Evolutionary conservation across 1,140 invertebrate genomes (phyloP).

Genomic region (Lordiphosa stackelbergi): DNA sequence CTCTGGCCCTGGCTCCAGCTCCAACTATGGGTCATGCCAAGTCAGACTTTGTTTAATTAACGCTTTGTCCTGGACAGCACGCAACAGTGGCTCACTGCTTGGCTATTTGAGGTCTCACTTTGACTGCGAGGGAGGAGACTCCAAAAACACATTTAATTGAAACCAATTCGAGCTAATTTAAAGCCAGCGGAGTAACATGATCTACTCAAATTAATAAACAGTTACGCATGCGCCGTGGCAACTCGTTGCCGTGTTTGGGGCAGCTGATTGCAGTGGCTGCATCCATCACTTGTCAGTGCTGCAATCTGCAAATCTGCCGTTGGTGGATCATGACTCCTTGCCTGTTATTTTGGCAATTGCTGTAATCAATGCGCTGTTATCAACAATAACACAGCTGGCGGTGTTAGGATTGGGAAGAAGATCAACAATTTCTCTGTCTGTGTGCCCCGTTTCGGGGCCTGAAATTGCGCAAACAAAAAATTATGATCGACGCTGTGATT

Average conservation of each 20-base stretch:
- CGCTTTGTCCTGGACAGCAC: conserved; percentile 61
- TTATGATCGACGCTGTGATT: conserved; percentile 64
- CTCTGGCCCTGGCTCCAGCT: conserved; percentile 2
- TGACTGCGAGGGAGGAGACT: too few relatives aligned
- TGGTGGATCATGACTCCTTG: conserved; percentile 22
- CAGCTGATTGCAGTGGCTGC: conserved; percentile 34
- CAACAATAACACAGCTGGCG: conserved; percentile 53
- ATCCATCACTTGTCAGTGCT: conserved; percentile 46
- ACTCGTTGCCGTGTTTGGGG: conserved; percentile 34
- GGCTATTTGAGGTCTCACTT: too few relatives aligned
- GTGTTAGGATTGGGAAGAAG: conserved; percentile 43
- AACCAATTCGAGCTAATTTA: conserved; percentile 7
- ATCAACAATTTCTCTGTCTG: conserved; percentile 25
- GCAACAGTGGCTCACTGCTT: conserved; percentile 16
- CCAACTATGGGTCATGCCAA: conserved; percentile 57
- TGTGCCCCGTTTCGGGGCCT: conserved; percentile 27
- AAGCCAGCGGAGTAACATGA: conserved; percentile 37
- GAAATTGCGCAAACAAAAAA: conserved; percentile 67
- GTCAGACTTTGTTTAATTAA: conserved; percentile 71
- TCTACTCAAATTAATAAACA: conserved; percentile 64
- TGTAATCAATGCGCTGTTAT: conserved; percentile 54
- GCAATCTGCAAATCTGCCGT: conserved; percentile 27
- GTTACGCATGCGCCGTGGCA: conserved; percentile 62
- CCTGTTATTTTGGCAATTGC: conserved; percentile 52
- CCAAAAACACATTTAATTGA: conserved; percentile 37